phyloP scores from a whole-genome alignment of 1,140 invertebrate genomes.

The Liolophura sinensis region DNA sequence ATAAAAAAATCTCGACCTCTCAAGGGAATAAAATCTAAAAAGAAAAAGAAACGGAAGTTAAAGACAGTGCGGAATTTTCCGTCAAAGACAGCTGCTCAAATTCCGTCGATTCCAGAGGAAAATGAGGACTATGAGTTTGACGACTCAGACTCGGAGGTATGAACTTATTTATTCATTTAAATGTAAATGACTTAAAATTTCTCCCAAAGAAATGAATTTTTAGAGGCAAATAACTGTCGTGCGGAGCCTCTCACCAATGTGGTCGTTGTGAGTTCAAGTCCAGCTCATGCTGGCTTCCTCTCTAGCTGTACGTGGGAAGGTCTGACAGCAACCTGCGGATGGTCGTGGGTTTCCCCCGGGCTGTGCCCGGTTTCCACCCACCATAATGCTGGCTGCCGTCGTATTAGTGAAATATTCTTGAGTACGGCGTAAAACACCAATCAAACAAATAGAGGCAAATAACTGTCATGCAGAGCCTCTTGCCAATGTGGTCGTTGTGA shows the following conservation, averaged over 20 bases:
- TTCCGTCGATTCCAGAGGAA: conserved; percentile 43
- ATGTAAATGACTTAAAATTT: conserved; percentile 1
- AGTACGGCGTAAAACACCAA: no score
- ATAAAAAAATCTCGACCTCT: conserved; percentile 23
- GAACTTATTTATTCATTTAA: neutral
- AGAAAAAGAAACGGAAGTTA: conserved; percentile 58
- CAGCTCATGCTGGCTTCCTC: neutral
- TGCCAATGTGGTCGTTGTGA: no score
- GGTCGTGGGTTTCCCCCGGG: no score
- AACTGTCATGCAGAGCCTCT: no score
- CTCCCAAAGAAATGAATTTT: no score
- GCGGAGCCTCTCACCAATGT: neutral
- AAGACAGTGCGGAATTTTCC: conserved; percentile 42
- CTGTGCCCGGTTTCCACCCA: no score
- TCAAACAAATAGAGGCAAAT: no score
- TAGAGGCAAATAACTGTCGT: neutral
- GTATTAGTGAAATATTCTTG: no score
- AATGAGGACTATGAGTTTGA: conserved; percentile 34
- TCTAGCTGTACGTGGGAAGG: neutral
- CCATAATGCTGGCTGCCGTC: no score
- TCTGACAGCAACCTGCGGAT: no score
- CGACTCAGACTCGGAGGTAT: conserved; percentile 3
- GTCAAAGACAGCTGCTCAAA: conserved; percentile 38
- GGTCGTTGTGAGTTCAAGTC: conserved; percentile 2
- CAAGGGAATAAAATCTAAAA: conserved; percentile 44